Evolutionary conservation across 2,113 vertebrate species (phyloP).

Genomic region (Phainopepla nitens): DNA sequence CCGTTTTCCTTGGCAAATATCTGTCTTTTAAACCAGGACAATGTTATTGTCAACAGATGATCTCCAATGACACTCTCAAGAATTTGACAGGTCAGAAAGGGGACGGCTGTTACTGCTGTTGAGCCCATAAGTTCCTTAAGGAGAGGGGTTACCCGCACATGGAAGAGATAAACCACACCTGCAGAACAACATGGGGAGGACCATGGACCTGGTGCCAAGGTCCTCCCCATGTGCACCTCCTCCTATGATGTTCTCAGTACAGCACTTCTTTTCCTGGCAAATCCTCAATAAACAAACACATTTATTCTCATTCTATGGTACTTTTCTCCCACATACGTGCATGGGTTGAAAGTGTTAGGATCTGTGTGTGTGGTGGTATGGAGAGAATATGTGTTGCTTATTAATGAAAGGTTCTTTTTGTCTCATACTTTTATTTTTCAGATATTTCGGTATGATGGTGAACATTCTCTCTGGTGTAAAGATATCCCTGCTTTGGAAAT

Average conservation of each 20-base stretch:
- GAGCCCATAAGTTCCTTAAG: background rate
- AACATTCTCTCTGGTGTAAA: background rate
- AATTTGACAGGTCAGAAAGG: background rate
- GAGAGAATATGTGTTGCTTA: background rate
- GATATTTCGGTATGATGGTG: background rate
- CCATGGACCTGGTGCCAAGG: background rate
- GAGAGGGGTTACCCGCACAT: background rate
- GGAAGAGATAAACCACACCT: background rate
- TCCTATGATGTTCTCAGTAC: background rate
- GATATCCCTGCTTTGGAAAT: constrained; percentile 68
- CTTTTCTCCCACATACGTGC: background rate
- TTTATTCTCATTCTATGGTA: background rate
- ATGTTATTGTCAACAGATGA: background rate
- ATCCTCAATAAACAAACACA: background rate
- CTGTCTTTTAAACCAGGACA: background rate
- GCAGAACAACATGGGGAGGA: background rate
- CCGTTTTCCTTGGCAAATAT: background rate
- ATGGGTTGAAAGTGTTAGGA: background rate
- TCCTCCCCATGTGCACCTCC: background rate
- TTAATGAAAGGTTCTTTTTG: background rate
- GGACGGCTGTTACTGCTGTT: background rate
- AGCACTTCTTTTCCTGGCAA: background rate
- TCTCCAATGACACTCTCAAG: background rate
- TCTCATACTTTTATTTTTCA: constrained; percentile 13
- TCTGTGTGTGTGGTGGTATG: background rate